Evolutionary conservation across 2,888 invertebrate genomes (phyloP), one percentile per base, ranked within the genome.

Genomic region (Isotomurus palustris): DNA sequence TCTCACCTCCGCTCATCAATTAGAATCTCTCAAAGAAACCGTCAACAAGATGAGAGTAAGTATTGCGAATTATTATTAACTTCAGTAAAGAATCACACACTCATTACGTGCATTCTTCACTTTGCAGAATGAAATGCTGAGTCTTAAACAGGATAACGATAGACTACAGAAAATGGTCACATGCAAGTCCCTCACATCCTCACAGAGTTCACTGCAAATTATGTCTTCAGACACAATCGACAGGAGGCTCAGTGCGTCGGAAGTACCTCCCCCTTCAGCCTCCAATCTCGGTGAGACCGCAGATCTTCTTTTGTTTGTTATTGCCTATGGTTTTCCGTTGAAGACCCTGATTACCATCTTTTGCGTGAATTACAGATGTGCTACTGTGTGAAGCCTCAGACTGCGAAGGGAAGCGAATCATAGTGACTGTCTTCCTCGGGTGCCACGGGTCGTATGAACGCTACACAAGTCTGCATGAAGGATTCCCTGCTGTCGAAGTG

Each of bases 71-170:
- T 6, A 14, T 40, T 12, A n/a, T 40, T 12, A 8, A 32, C 24
- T 43, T 43, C 24, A 12, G 10, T 40, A 6, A 40, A 40, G 19
- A 17, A 14, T 27, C 12, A 5, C 25, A 28, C 21, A 19, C 5
- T 19, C 14, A 5, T 12, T 38, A 44, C 17, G 40, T 6, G 24
- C 22, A 48, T 45, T 24, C 36, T 53, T 64, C 68, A 69, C 66
- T 68, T 78, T 80, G 49, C 78, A 91, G 90, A 88, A 86, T 75
- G 96, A 99, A 78, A 96, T 97, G 93, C 81, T 92, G 73, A 91
- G 89, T 73, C 79, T 99, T 71, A 95, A 95, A 75, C 92, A 95
- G 72, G 96, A 97, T 77, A 96, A 97, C 76, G 93, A 95, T 75
- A 82, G 95, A 25, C 81, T 96, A 1, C 94, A 94, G 74, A 83